Evolutionary conservation across 2,888 invertebrate genomes (phyloP), one percentile per base, ranked within the genome.

Genomic region (Drosophila lutescens): DNA sequence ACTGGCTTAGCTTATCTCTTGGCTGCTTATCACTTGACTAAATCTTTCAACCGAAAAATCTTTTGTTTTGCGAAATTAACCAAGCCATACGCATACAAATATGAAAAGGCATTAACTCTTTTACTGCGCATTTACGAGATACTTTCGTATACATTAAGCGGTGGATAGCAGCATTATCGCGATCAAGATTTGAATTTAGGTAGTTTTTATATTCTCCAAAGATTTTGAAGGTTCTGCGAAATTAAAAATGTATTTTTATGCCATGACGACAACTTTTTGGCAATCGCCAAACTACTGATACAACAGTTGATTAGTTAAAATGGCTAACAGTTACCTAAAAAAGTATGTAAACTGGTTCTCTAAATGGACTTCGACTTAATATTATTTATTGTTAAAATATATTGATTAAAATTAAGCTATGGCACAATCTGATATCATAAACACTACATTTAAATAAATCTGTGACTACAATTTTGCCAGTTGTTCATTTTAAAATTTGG

Each of bases 1-100:
- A 67, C 58, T 54, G 60, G 56, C 65, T 66, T 66, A 43, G 23
- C 72, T 80, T 80, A 81, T 78, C 81, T 72, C n/a, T 26, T n/a
- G 17, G 2, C 40, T 47, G 36, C 70, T 85, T 82, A 82, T 82
- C 79, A 71, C 34, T 54, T 54, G 55, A 15, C 59, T 47, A 46
- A 62, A 81, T 84, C 84, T 75, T 69, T 67, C 67, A 13, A 20
- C 49, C 44, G 53, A 67, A 57, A 56, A 68, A 50, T 61, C 61
- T 57, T 70, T 69, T 61, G 61, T 71, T 67, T 17, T 47, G 49
- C 53, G 49, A 53, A 69, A 65, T 47, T 40, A 41, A 49, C 41
- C 41, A 41, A 59, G 58, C 49, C 47, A 58, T n/a, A 47, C 58
- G 47, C 46, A 58, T 23, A 47, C 47, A 58, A 66, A 69, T 61